Evolutionary conservation across 2,888 invertebrate genomes (phyloP), one percentile per base, ranked within the genome.

Genomic region (Sarcophaga variegata): DNA sequence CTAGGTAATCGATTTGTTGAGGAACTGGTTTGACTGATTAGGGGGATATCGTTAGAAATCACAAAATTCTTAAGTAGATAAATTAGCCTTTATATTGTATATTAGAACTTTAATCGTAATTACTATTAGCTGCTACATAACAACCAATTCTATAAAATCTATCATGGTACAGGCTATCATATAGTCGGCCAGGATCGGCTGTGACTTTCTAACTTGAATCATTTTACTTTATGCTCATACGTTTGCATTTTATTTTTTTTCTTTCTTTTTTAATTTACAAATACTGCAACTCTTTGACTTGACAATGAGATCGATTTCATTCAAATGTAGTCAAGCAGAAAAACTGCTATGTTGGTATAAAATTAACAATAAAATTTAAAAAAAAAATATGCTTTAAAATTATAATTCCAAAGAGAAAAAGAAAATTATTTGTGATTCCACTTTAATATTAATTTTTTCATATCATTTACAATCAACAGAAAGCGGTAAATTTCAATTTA

Each of bases 311-410:
- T 90, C 89, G 85, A 89, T 90, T 89, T 88, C 89, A 89, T 88
- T 81, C 71, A 64, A 74, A 77, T 81, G 63, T 76, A 90, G 88
- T 92, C 89, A 90, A 89, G 90, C 90, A 89, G 91, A 91, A 92
- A 91, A 92, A 92, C 89, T 92, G 92, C 92, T 90, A 85, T 81
- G 89, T 80, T 81, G 81, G 85, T 76, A 86, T 83, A 76, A 78
- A 72, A 54, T 67, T 49, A 12, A 17, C 64, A 77, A 74, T 54
- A 70, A 17, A n/a, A 47, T 27, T 75, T 49, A 64, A 75, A 75
- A 37, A n/a, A 60, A 25, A 27, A 27, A 59, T 17, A 66, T 17
- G 14, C 54, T n/a, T 62, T 27, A 63, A 49, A 11, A 60, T 77
- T 63, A 27, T 62, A 62, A 37, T 67, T 69, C 70, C 47, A 25